phyloP scores from a whole-genome alignment of 2,888 invertebrate genomes.

The Litoditis marina region DNA sequence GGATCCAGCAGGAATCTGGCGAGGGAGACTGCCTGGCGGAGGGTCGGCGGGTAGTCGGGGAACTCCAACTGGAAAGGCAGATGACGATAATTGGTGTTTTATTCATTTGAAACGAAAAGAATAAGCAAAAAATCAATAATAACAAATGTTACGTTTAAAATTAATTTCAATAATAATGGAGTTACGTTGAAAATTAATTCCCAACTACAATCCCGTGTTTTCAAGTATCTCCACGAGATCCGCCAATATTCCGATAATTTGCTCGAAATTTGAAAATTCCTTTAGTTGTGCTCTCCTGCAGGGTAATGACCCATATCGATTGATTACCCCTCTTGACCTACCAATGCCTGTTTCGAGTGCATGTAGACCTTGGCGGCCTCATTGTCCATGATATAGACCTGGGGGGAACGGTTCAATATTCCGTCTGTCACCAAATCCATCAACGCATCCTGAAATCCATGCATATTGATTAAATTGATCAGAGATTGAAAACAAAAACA shows the following conservation, averaged over 20 bases:
- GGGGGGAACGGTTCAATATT: not conserved
- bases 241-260: too few species aligned
- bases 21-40: slow-evolving; percentile 87
- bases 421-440: slow-evolving; percentile 64
- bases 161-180: too few species aligned
- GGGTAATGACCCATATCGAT: too few species aligned
- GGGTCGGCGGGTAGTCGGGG: slow-evolving; percentile 71
- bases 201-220: too few species aligned
- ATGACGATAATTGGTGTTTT: too few species aligned
- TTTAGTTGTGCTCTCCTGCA: too few species aligned
- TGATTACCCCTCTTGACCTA: too few species aligned
- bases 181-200: too few species aligned
- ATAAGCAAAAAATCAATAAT: not conserved
- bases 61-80: slow-evolving; percentile 33
- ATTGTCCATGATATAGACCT: slow-evolving; percentile 86
- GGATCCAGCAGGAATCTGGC: slow-evolving; percentile 91
- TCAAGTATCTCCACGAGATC: too few species aligned
- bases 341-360: slow-evolving; percentile 71
- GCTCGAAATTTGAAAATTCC: too few species aligned
- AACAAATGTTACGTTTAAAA: not conserved
- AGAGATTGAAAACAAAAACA: not conserved
- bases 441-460: slow-evolving; percentile 31
- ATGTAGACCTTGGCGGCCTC: slow-evolving; percentile 87
- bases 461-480: not conserved
- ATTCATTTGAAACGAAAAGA: not conserved